Evolutionary conservation across 2,888 invertebrate genomes (phyloP).

Genomic region (Amphimallon solstitiale): DNA sequence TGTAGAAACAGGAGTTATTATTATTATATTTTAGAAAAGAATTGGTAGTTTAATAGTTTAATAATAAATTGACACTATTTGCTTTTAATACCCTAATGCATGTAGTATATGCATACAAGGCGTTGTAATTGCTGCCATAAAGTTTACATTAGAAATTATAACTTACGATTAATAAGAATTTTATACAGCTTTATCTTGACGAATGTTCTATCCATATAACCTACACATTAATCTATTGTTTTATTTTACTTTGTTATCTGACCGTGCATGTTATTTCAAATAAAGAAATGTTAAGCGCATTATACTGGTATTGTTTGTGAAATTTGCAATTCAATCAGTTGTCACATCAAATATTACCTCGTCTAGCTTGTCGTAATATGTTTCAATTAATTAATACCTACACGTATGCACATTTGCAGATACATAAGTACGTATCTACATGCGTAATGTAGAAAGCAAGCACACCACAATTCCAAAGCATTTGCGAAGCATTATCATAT

Average conservation of each 20-base stretch:
- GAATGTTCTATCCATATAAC: neutral
- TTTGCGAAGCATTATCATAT: conserved; percentile 15
- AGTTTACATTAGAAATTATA: no score
- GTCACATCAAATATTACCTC: conserved; percentile 26
- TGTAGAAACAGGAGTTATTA: no score
- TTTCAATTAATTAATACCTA: conserved; percentile 25
- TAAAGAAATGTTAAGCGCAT: neutral
- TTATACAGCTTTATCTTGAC: neutral
- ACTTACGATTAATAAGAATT: neutral
- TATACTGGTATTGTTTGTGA: conserved; percentile 1
- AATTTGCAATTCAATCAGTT: conserved; percentile 25
- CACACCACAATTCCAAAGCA: conserved; percentile 6
- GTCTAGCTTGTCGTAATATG: conserved; percentile 17
- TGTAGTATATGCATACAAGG: no score
- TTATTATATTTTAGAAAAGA: no score
- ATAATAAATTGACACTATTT: no score
- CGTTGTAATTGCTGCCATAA: no score
- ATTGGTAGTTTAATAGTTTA: no score
- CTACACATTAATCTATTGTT: neutral
- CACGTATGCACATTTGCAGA: conserved; percentile 5
- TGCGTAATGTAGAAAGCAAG: conserved; percentile 3
- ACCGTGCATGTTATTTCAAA: neutral
- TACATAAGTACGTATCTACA: no score
- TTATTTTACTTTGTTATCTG: conserved; percentile 1
- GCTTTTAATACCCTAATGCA: no score